phyloP scores from a whole-genome alignment of 2,888 invertebrate species.

The Sclerodermus sp. region DNA sequence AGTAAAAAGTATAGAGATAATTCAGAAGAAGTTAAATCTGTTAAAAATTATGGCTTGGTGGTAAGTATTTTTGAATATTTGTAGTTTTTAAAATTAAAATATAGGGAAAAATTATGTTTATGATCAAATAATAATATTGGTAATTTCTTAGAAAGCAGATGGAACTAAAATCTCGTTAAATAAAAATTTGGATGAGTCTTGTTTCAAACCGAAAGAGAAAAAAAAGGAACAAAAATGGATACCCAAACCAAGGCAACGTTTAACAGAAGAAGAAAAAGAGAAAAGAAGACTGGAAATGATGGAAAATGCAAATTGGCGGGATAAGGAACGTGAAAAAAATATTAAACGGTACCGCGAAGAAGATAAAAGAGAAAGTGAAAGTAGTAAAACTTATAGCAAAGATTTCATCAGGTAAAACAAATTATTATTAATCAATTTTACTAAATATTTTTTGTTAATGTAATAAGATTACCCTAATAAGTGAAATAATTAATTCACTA shows the following conservation, averaged over 20 bases:
- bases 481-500: neutral
- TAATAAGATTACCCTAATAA: too few species aligned
- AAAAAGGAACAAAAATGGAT: constrained; percentile 38
- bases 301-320: constrained; percentile 74
- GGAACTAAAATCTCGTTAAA: constrained; percentile 23
- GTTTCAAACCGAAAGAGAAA: constrained; percentile 22
- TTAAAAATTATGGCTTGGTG: constrained; percentile 33
- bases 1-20: constrained; percentile 1
- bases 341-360: constrained; percentile 68
- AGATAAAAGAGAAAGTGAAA: constrained; percentile 59
- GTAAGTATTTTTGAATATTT: constrained; percentile 16
- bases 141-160: constrained; percentile 34
- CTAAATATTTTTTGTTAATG: too few species aligned
- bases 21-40: neutral
- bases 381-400: constrained; percentile 53
- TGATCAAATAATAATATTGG: too few species aligned
- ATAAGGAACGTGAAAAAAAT: constrained; percentile 67
- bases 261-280: constrained; percentile 71
- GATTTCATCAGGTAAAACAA: constrained; percentile 60
- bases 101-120: neutral
- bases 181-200: neutral
- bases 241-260: constrained; percentile 45
- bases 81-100: too few species aligned
- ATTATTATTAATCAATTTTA: too few species aligned
- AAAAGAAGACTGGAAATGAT: constrained; percentile 78